Percentiles rank a stretch among this genome's conserved stretches.
Conservation (phyloP, 2,797 vertebrate genomes). For the Podarcis lilfordi region DNA sequence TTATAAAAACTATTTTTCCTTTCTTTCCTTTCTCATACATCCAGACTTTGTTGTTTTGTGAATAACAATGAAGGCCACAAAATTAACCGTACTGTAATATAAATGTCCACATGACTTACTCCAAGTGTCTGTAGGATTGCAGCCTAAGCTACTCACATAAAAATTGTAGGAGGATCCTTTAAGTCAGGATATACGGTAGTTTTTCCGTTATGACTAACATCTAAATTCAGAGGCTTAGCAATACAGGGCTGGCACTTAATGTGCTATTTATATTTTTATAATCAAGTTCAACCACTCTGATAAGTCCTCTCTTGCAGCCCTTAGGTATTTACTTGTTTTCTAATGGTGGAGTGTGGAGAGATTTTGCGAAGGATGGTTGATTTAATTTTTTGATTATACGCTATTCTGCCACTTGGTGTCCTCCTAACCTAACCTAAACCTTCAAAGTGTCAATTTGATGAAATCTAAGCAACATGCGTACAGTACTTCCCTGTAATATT, state of each 20-base stretch:
- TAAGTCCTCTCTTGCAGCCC: neutral
- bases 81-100: too few relatives aligned
- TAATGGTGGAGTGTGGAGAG: too few relatives aligned
- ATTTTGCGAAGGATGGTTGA: neutral
- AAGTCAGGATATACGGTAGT: neutral
- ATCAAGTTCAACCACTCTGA: neutral
- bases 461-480: neutral
- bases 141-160: neutral
- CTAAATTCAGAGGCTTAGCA: neutral
- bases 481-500: neutral
- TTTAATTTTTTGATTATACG: constrained; percentile 25
- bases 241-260: neutral
- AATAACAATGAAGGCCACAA: neutral
- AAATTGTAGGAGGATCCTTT: neutral
- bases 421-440: constrained; percentile 57
- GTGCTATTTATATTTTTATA: neutral
- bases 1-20: neutral
- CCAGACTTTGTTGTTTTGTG: neutral
- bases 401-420: constrained; percentile 70
- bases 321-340: neutral
- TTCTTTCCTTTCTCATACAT: neutral
- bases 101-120: neutral
- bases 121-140: neutral
- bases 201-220: neutral
- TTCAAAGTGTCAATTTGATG: neutral